Evolutionary conservation across 2,113 vertebrate species (phyloP).

Genomic region (Scomber colias): DNA sequence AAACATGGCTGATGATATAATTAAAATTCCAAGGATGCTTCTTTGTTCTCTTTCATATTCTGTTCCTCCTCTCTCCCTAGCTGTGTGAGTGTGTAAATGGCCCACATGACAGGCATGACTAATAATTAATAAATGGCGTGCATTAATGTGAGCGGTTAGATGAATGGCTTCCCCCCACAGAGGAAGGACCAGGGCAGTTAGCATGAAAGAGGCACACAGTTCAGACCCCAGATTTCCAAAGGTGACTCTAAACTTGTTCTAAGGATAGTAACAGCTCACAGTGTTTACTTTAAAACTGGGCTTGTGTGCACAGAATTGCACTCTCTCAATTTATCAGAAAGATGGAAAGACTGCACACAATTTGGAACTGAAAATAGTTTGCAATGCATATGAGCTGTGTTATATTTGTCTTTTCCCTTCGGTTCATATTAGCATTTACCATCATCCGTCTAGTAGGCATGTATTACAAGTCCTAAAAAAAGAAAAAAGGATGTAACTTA

Average conservation of each 20-base stretch:
- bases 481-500: conserved; percentile 4
- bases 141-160: conserved; percentile 52
- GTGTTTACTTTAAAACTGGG: not conserved
- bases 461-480: not conserved
- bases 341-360: not conserved
- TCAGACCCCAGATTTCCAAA: conserved; percentile 6
- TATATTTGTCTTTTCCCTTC: conserved; percentile 1
- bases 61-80: conserved; percentile 26
- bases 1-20: conserved; percentile 29
- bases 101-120: conserved; percentile 58
- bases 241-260: conserved; percentile 26
- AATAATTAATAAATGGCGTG: conserved; percentile 55
- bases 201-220: conserved; percentile 6
- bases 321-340: conserved; percentile 22
- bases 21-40: conserved; percentile 53
- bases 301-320: conserved; percentile 1
- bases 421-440: conserved; percentile 3
- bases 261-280: conserved; percentile 5
- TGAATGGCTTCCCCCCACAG: conserved; percentile 23
- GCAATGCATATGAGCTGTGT: conserved; percentile 31
- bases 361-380: conserved; percentile 7
- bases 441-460: not conserved
- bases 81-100: conserved; percentile 47
- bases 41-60: conserved; percentile 46
- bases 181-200: not conserved